Conservation (phyloP, 2,888 invertebrate genomes). For the Acheta domesticus region DNA sequence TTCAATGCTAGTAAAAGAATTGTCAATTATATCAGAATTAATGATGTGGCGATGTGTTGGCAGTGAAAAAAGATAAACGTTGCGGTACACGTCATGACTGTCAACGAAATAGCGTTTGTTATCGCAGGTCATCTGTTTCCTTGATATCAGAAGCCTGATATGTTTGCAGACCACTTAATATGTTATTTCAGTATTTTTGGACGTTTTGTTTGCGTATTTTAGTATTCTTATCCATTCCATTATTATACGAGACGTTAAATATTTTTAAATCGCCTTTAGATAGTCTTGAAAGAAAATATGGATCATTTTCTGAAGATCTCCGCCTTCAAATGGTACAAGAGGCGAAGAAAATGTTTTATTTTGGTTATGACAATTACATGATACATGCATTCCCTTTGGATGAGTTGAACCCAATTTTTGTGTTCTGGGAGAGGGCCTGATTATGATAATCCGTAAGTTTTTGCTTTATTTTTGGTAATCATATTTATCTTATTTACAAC, state of each 20-base stretch:
- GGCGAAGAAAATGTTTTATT: constrained; percentile 55
- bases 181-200: not conserved
- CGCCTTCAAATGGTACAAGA: constrained; percentile 46
- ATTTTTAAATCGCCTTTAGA: constrained; percentile 43
- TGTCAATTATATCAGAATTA: no score
- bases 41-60: not conserved
- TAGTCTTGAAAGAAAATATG: constrained; percentile 45
- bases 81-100: not conserved
- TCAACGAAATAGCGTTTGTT: constrained; percentile 20
- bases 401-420: constrained; percentile 60
- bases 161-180: not conserved
- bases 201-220: not conserved
- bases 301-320: constrained; percentile 45
- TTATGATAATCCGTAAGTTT: constrained; percentile 56
- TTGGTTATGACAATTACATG: constrained; percentile 61
- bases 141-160: constrained; percentile 19
- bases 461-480: not conserved
- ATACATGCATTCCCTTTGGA: constrained; percentile 60
- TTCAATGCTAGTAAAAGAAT: no score
- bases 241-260: constrained; percentile 38
- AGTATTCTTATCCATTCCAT: not conserved
- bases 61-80: constrained; percentile 18
- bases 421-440: constrained; percentile 61
- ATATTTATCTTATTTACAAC: no score
- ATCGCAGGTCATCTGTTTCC: constrained; percentile 3